Evolutionary conservation across 2,888 invertebrate species (phyloP), one percentile per base, ranked within the genome.

Genomic region (Rhagium mordax): DNA sequence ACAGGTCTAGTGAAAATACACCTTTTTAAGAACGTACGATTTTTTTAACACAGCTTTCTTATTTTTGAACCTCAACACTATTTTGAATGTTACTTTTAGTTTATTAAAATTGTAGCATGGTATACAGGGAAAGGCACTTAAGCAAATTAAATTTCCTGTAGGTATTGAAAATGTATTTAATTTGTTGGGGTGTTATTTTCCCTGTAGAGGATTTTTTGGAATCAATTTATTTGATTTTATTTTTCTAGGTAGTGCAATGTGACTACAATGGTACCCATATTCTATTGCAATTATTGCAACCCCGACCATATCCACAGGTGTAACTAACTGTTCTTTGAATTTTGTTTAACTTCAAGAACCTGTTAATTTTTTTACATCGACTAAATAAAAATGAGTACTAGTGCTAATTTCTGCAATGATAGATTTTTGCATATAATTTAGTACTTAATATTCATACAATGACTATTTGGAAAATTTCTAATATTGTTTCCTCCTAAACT

Each of bases 1-100:
- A 61, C 21, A 21, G 47, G 13, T 16, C 20, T 61, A 61, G 47
- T 29, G 8, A 61, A 47, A 61, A 1, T 20, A n/a, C n/a, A 41
- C 41, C n/a, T 10, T 16, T 51, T 8, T 51, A 5, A 2, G 8
- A 20, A 20, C 1, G 2, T 18, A 6, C 20, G 18, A 16, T 18
- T 51, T 51, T 61, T 61, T 47, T 0, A 41, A 61, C 47, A 61
- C 61, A 20, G 61, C 41, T 61, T 59, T 33, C 6, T 47, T 60
- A 3, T 29, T 60, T 60, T 60, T 8, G 18, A 24, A 33, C 33
- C n/a, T 27, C n/a, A 41, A 61, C 47, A 61, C 61, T 7, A 1
- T 47, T 61, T 61, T 47, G 41, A 21, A 61, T 47, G 41, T 10
- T 16, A 61, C 41, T 33, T 41, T 24, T 61, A 16, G 27, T 59